Base-by-base conservation (phyloP, 2,113 vertebrate species). In the Rhadina sibilatrix region DNA sequence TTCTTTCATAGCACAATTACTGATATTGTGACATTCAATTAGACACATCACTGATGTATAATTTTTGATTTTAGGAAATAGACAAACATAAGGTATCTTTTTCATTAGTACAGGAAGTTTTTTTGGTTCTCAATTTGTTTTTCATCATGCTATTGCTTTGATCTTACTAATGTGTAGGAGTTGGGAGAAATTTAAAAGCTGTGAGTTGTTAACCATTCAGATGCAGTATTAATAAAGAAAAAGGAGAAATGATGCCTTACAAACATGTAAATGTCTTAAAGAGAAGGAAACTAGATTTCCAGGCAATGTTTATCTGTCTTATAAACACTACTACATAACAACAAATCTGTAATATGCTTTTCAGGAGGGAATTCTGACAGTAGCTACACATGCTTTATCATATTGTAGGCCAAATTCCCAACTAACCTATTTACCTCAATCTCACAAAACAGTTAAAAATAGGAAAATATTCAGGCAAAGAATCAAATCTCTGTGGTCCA, bases 1-100 rank as follows among this genome's bases (percentile, higher is more conserved):
- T 96, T 97, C 89, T 97, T 94, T 96, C 91, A 95, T 72, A 94
- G 89, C 47, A 91, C 93, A 96, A 97, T 97, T 97, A 96, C 83
- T 92, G 70, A 79, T 92, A 95, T 66, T 89, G 69, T 96, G 88
- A 95, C 93, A 93, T 96, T 91, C 92, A 96, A 88, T 97, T 98
- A 98, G 88, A 92, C 20, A 91, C 33, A 88, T 68, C 59, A 31
- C 60, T 50, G 44, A 38, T 74, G 59, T 66, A 56, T 69, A 95
- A 94, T 95, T 97, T 82, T 82, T 84, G 31, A 47, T 53, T 77
- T 95, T 92, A 86, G 89, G 84, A 83, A 96, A 95, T 27, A 96
- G 40, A 89, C 27, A 87, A 96, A 94, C 27, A 90, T 60, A 91
- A 60, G 47, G 15, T 72, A n/a, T 64, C 38, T 89, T 93, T 88